Base-by-base conservation (phyloP, 2,797 vertebrate genomes). In the Ibycter americanus region DNA sequence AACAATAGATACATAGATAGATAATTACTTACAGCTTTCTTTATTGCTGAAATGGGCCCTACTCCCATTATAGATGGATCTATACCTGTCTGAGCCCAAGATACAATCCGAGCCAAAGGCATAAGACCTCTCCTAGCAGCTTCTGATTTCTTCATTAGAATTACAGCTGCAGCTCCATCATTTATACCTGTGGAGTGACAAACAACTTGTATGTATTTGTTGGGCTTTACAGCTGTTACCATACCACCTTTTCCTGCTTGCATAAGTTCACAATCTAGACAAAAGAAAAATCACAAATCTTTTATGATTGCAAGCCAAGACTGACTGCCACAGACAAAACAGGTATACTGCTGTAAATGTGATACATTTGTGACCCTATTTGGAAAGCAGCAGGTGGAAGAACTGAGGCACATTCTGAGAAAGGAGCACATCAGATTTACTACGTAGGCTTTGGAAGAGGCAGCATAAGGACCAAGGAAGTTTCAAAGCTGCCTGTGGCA, bases 31-130 rank as follows among this genome's bases (percentile, higher is more conserved):
- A 99, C 99, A 89, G 99, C 99, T 98, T 99, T 98, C 96, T 96
- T 99, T 95, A 99, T 99, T 42, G 99, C 99, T 72, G 98, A 98
- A 93, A 99, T 98, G 15, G 99, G 99, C 61, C 98, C 99, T 31
- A 97, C 98, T 78, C 99, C 99, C 99, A 99, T 99, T 73, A 99
- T 70, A 13, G 99, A 98, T 18, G 99, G 99, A 54, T 99, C 99
- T 63, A 99, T 95, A 34, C 99, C 99, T 17, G 91, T 99, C 96
- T 99, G 99, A 95, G 99, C 98, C 98, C 99, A 99, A 23, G 99
- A 99, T 9, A 98, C 97, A 11, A 99, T 98, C 44, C 67, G 98
- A 79, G 98, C 99, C 98, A 99, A 97, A 68, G 99, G 99, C 83
- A 81, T 98, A n/a, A 99, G 88, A 62, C 98, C 98, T 44, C 99